These are phyloP conservation scores for Sicus ferrugineus DNA, from an alignment of 2,888 invertebrate genomes.

Conservation along the genomic window DNA sequence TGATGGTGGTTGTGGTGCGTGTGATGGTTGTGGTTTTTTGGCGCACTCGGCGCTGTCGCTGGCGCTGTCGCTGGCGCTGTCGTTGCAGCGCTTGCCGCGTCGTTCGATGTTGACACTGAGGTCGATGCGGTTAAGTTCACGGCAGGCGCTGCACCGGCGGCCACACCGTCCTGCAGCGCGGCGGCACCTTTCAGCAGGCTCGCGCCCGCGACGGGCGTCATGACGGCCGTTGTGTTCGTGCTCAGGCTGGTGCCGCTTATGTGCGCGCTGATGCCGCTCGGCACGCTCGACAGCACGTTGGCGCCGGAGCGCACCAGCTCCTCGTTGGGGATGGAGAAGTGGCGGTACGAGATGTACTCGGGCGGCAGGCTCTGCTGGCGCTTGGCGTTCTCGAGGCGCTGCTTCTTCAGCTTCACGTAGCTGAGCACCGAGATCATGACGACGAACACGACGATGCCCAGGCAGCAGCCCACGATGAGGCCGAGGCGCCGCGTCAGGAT, in stretches of 20 bases:
- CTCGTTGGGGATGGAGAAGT: constrained; percentile 75
- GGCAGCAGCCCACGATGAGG: constrained; percentile 84
- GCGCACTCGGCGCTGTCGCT: constrained; percentile 32
- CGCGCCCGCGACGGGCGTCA: constrained; percentile 50
- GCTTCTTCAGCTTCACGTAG: constrained; percentile 85
- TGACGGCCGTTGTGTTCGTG: constrained; percentile 54
- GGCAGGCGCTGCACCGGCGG: constrained; percentile 17
- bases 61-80: too few species aligned
- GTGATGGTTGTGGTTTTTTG: constrained; percentile 44
- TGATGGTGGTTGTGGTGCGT: constrained; percentile 39
- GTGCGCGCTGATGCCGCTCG: constrained; percentile 62
- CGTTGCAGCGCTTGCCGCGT: constrained; percentile 34
- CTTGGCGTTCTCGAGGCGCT: constrained; percentile 76
- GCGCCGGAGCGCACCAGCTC: constrained; percentile 63
- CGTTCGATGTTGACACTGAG: constrained; percentile 42
- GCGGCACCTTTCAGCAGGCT: constrained; percentile 38
- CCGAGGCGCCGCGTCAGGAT: constrained; percentile 83
- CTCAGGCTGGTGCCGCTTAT: constrained; percentile 62
- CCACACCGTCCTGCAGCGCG: constrained; percentile 35
- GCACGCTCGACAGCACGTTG: constrained; percentile 57
- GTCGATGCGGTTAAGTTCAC: constrained; percentile 44
- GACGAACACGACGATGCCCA: constrained; percentile 86
- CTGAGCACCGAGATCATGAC: constrained; percentile 84
- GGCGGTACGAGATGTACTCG: constrained; percentile 82
- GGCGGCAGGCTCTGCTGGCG: constrained; percentile 75